Conservation (phyloP, 1,140 invertebrate genomes). For the Eulimnadia texana region DNA sequence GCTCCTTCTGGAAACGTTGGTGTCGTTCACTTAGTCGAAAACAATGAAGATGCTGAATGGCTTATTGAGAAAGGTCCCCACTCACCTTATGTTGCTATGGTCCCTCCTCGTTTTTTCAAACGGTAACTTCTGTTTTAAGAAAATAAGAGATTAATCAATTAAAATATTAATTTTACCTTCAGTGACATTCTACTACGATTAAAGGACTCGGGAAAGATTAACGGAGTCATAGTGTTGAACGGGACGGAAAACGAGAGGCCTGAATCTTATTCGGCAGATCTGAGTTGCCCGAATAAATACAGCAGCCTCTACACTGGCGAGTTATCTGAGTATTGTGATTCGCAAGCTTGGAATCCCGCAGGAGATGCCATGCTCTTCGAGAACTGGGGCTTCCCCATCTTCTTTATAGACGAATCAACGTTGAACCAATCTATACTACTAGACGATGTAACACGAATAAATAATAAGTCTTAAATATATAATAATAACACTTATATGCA, state of each 20-base stretch:
- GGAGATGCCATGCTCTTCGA: constrained; percentile 11
- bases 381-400: constrained; percentile 26
- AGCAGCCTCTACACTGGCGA: background rate
- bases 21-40: constrained; percentile 9
- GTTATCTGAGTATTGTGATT: constrained; percentile 9
- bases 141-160: background rate
- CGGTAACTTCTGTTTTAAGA: background rate
- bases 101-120: constrained; percentile 4
- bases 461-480: constrained; percentile 8
- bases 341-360: constrained; percentile 11
- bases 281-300: constrained; percentile 9
- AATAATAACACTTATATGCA: too few species aligned
- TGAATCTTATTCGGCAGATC: constrained; percentile 2
- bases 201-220: constrained; percentile 12
- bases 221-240: constrained; percentile 10
- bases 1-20: constrained; percentile 13
- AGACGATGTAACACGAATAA: constrained; percentile 18
- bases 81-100: constrained; percentile 8
- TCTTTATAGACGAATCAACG: constrained; percentile 46
- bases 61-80: constrained; percentile 11
- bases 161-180: background rate
- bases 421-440: constrained; percentile 15
- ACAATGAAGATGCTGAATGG: constrained; percentile 7
- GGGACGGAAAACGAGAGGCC: background rate
- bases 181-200: constrained; percentile 7